Conservation (phyloP, 2,797 vertebrate genomes). For the Aselliscus stoliczkanus region DNA sequence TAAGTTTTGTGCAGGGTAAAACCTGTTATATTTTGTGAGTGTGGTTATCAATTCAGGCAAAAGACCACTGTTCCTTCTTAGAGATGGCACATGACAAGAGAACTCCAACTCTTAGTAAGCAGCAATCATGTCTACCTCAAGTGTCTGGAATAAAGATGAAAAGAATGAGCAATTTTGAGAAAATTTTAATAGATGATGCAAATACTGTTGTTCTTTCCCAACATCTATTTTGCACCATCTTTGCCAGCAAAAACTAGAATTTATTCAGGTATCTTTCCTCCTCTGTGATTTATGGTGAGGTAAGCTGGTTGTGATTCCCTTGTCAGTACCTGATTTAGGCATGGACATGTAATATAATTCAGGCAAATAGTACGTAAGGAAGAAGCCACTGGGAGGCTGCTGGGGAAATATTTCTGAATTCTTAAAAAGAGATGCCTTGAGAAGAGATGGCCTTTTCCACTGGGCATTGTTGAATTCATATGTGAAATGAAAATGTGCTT, state of each 20-base stretch:
- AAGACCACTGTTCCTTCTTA: neutral
- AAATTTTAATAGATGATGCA: neutral
- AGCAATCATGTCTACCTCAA: neutral
- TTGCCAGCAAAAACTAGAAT: neutral
- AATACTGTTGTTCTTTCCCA: neutral
- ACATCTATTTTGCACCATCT: neutral
- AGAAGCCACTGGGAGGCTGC: neutral
- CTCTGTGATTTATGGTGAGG: neutral
- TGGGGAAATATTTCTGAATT: neutral
- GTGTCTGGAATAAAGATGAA: neutral
- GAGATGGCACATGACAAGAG: neutral
- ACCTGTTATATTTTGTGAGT: neutral
- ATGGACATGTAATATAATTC: neutral
- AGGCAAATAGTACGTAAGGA: neutral
- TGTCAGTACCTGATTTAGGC: neutral
- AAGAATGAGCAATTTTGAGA: neutral
- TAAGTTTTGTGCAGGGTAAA: neutral
- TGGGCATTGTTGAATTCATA: slow-evolving; percentile 4
- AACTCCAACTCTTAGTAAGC: neutral
- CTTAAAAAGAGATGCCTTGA: neutral
- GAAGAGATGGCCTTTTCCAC: neutral
- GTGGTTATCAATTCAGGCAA: neutral
- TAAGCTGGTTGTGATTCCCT: neutral
- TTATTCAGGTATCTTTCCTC: neutral
- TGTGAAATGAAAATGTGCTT: neutral